Evolutionary conservation across 2,797 vertebrate genomes (phyloP).

Genomic region (Babyrousa celebensis): DNA sequence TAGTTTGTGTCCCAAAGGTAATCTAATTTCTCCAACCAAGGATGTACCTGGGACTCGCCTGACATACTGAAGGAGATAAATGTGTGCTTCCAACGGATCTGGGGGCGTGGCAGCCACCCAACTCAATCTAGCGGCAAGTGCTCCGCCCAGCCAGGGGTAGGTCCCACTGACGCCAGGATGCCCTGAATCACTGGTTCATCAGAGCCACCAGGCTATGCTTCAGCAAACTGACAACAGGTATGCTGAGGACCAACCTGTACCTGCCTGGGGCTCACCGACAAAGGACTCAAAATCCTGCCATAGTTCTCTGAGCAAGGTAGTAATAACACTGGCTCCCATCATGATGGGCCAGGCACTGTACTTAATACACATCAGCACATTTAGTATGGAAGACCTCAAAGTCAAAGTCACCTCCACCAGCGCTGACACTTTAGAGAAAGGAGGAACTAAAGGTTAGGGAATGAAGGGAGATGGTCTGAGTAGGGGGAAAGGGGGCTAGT

Average conservation of each 20-base stretch:
- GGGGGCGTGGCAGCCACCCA: background rate
- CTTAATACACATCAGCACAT: background rate
- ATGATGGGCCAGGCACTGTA: background rate
- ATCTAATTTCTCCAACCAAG: slow-evolving; percentile 75
- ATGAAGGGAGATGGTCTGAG: background rate
- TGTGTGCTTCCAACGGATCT: background rate
- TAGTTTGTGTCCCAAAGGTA: slow-evolving; percentile 81
- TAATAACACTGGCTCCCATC: background rate
- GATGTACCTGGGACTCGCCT: background rate
- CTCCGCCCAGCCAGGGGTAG: background rate
- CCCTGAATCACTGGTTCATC: background rate
- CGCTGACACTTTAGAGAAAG: background rate
- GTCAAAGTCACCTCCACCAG: background rate
- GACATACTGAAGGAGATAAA: slow-evolving; percentile 5
- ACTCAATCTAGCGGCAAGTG: background rate
- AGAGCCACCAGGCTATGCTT: background rate
- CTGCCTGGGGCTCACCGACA: background rate
- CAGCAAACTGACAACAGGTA: background rate
- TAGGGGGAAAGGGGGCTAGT: background rate
- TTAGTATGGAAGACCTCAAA: background rate
- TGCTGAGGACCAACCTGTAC: background rate
- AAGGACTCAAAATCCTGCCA: background rate
- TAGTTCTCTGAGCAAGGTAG: background rate
- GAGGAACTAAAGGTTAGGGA: background rate
- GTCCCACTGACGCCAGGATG: background rate